These are phyloP conservation scores for Drosophila nebulosa DNA, from an alignment of 1,140 invertebrate species.

Conservation along the genomic window DNA sequence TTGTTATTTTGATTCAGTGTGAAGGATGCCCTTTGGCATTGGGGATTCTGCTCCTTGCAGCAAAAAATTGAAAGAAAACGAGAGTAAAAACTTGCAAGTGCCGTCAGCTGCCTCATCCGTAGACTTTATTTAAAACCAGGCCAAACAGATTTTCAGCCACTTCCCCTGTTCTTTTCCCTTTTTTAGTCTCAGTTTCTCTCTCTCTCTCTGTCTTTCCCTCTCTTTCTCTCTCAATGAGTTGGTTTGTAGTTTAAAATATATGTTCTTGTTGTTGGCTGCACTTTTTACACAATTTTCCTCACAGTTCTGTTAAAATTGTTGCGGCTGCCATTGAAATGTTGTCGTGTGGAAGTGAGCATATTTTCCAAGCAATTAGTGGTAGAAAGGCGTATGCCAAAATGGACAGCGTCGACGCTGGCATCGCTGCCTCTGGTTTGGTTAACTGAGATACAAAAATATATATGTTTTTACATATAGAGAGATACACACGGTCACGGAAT, in stretches of 20 bases:
- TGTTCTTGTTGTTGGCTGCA: slow-evolving; percentile 18
- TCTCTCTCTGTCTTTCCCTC: slow-evolving; percentile 3
- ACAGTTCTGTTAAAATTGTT: slow-evolving; percentile 48
- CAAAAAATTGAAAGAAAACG: slow-evolving; percentile 30
- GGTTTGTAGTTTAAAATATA: slow-evolving; percentile 39
- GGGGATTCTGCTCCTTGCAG: neutral
- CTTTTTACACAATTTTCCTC: slow-evolving; percentile 20
- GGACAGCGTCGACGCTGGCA: slow-evolving; percentile 24
- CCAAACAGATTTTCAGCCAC: slow-evolving; percentile 41
- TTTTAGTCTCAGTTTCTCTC: neutral
- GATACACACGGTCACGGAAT: neutral
- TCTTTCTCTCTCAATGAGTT: neutral
- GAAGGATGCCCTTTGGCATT: too few relatives aligned
- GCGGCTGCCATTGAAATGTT: slow-evolving; percentile 61
- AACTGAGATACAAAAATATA: slow-evolving; percentile 12
- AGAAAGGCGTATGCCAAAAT: slow-evolving; percentile 28
- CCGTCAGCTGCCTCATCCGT: neutral
- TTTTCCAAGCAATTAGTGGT: slow-evolving; percentile 72
- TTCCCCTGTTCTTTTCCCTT: neutral
- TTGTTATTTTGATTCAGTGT: too few relatives aligned
- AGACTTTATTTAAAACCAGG: slow-evolving; percentile 49
- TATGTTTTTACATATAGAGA: neutral
- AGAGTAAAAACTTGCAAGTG: slow-evolving; percentile 37
- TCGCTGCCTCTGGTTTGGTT: slow-evolving; percentile 17
- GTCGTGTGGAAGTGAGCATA: slow-evolving; percentile 71